Base-by-base conservation (phyloP, 2,113 vertebrate genomes). In the Polypterus senegalus region DNA sequence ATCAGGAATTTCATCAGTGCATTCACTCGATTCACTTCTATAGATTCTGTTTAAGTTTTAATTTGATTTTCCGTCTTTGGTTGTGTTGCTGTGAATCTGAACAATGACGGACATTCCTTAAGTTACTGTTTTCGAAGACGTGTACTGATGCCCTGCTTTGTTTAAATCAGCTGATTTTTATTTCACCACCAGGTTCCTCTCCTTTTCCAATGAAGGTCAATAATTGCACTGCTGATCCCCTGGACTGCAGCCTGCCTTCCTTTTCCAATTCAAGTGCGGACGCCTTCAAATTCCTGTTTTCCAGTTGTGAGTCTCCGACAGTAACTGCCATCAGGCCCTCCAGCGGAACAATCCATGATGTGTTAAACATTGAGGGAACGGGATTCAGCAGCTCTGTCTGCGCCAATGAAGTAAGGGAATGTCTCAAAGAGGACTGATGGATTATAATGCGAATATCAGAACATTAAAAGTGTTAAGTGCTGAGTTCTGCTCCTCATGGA, bases 241-340 rank as follows among this genome's bases (percentile, higher is more conserved):
- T 76, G 3, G 46, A 56, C 44, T 91, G 89, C 69, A 55, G 47
- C 47, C 60, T n/a, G 7, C 56, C 67, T 9, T 45, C 44, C 5
- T 5, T 9, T 7, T n/a, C 61, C 46, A 70, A 72, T 0, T 1
- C 1, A 3, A 71, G 57, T 44, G 65, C 69, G 11, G 55, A 49
- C 4, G 53, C 58, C 3, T 52, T 85, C 2, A 67, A 67, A 61
- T 83, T 91, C 73, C 76, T 65, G 60, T 63, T 84, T 71, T 76
- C 79, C 1, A 5, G 51, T 55, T 91, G 87, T 67, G 61, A 74
- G 67, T 90, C 84, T 47, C 88, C 90, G 4, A 69, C 55, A 1
- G 79, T 92, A 64, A 48, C 46, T 69, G 79, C 66, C 69, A 89
- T 92, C 68, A 78, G 70, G 7, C 90, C 89, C 48, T 75, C 81